These are phyloP conservation scores for Aplidium turbinatum DNA, from an alignment of 23 tunicate genomes.

Conservation along the genomic window DNA sequence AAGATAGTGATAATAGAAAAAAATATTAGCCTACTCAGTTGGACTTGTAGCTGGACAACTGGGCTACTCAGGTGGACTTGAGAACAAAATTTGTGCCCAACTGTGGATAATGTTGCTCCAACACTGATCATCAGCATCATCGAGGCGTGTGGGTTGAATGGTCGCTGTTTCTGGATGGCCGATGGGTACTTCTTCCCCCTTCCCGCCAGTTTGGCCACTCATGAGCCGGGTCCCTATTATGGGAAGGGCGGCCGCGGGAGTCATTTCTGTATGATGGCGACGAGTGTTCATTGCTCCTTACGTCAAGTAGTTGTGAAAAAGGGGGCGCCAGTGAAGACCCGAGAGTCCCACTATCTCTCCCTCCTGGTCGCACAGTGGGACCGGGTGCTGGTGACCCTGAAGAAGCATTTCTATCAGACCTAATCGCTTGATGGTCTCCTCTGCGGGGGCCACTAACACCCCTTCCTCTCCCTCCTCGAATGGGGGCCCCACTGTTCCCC, in stretches of 20 bases:
- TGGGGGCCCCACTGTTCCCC: conserved; percentile 23
- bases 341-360: background rate
- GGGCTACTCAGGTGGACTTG: no score
- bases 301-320: no score
- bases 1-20: no score
- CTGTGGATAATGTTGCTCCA: no score
- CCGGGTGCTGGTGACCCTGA: conserved; percentile 1
- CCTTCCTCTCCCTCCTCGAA: conserved; percentile 38
- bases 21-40: no score
- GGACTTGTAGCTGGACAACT: no score
- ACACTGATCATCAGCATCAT: no score
- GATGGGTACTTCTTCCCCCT: conserved; percentile 6
- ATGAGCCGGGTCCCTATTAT: conserved; percentile 10
- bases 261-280: conserved; percentile 1
- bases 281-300: background rate
- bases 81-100: no score
- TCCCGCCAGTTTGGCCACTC: conserved; percentile 18
- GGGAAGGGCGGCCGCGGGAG: conserved; percentile 1
- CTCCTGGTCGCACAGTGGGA: conserved; percentile 7
- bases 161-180: conserved; percentile 10
- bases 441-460: conserved; percentile 15
- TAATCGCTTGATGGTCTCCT: conserved; percentile 25
- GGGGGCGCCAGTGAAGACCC: background rate
- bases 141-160: conserved; percentile 4
- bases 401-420: conserved; percentile 7